These are phyloP conservation scores for Carterocephalus palaemon DNA, from an alignment of 2,888 invertebrate species.

Conservation along the genomic window DNA sequence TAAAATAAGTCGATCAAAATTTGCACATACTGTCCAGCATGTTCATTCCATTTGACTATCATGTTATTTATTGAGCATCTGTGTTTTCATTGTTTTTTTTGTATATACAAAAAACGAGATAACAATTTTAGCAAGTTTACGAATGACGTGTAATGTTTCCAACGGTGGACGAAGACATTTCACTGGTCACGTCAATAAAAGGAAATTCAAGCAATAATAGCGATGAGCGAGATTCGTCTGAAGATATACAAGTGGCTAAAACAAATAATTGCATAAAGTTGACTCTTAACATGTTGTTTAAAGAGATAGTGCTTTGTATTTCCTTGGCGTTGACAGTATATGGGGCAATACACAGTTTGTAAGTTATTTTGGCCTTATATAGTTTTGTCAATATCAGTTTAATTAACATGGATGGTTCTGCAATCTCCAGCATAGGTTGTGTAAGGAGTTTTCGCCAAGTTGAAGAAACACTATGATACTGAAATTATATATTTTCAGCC, in stretches of 20 bases:
- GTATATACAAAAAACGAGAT: conserved; percentile 49
- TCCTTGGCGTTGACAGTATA: conserved; percentile 82
- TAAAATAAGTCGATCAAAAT: too few species aligned
- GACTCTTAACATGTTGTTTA: conserved; percentile 78
- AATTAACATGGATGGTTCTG: background rate
- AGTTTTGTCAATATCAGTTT: background rate
- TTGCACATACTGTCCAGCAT: too few species aligned
- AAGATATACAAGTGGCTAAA: conserved; percentile 53
- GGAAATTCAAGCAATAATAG: conserved; percentile 55
- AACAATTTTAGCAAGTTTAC: conserved; percentile 51
- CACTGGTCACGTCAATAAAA: conserved; percentile 68
- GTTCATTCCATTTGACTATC: conserved; percentile 30
- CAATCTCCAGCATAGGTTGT: too few species aligned
- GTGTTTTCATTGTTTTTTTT: conserved; percentile 30
- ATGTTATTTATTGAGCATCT: conserved; percentile 31
- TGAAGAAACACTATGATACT: too few species aligned
- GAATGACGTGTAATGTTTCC: conserved; percentile 79
- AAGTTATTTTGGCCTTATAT: conserved; percentile 49
- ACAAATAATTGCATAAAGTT: conserved; percentile 59
- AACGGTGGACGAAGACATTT: conserved; percentile 71
- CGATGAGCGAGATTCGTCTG: conserved; percentile 61
- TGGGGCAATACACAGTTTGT: conserved; percentile 85
- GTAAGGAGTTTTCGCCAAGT: too few species aligned
- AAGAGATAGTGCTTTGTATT: conserved; percentile 82
- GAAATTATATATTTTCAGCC: conserved; percentile 51